Conservation (phyloP, 2,797 vertebrate genomes). For the Notolabrus celidotus region DNA sequence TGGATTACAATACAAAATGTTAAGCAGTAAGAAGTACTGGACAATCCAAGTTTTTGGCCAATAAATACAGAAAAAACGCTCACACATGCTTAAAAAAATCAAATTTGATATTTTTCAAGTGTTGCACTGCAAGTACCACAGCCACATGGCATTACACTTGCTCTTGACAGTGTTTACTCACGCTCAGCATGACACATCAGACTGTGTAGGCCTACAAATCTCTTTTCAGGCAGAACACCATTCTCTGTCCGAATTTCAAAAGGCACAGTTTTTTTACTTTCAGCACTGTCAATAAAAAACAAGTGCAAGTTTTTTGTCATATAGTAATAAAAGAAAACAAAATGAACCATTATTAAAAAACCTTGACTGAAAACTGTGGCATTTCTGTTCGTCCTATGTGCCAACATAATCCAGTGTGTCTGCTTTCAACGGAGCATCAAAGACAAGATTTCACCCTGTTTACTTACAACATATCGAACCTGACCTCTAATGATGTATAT, state of each 20-base stretch:
- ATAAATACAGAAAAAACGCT: constrained; percentile 79
- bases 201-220: constrained; percentile 71
- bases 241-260: constrained; percentile 64
- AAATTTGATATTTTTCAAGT: constrained; percentile 79
- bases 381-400: constrained; percentile 66
- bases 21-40: constrained; percentile 67
- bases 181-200: constrained; percentile 77
- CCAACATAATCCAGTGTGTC: constrained; percentile 79
- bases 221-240: constrained; percentile 68
- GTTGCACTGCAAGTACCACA: constrained; percentile 79
- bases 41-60: constrained; percentile 71
- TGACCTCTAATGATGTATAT: constrained; percentile 32
- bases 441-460: constrained; percentile 43
- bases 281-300: constrained; percentile 72
- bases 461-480: constrained; percentile 37
- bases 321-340: constrained; percentile 51
- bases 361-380: constrained; percentile 56
- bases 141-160: constrained; percentile 68
- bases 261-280: constrained; percentile 79
- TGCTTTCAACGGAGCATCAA: constrained; percentile 55
- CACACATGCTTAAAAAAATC: constrained; percentile 61
- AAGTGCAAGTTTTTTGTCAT: constrained; percentile 73
- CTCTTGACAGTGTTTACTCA: constrained; percentile 78
- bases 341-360: constrained; percentile 38
- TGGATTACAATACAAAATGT: constrained; percentile 66